These are phyloP conservation scores for Babyrousa celebensis DNA, from an alignment of 2,797 vertebrate genomes.

Conservation along the genomic window DNA sequence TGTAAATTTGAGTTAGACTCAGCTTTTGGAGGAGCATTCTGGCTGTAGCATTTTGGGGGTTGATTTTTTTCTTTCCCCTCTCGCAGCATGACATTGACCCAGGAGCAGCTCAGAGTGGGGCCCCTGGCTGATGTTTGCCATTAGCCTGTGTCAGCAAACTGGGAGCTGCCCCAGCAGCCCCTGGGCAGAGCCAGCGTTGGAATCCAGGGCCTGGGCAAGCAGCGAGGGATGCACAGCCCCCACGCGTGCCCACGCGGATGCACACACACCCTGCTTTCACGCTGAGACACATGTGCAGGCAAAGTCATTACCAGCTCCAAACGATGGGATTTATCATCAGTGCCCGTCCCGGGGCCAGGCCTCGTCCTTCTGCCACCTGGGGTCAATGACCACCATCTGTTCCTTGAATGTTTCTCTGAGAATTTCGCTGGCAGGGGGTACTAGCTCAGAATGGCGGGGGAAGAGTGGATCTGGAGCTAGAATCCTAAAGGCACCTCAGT, in stretches of 20 bases:
- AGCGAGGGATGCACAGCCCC: neutral
- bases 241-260: accelerated
- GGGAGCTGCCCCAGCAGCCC: neutral
- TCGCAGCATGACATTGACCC: neutral
- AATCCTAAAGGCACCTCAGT: accelerated
- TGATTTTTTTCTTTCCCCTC: neutral
- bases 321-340: slow-evolving; percentile 82
- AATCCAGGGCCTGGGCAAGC: neutral
- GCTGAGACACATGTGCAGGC: slow-evolving; percentile 85
- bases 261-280: neutral
- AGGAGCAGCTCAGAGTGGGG: neutral
- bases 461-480: slow-evolving; percentile 26
- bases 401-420: slow-evolving; percentile 82
- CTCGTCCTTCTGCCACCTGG: slow-evolving; percentile 65
- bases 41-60: neutral
- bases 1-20: neutral
- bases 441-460: slow-evolving; percentile 57
- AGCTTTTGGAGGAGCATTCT: neutral
- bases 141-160: neutral
- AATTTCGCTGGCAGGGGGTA: slow-evolving; percentile 25
- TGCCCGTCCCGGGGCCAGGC: neutral
- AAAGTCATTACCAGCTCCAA: slow-evolving; percentile 84
- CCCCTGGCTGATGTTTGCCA: neutral
- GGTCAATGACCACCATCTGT: slow-evolving; percentile 79
- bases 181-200: neutral